Evolutionary conservation across 1,140 invertebrate species (phyloP).

Genomic region (Pseudomyrmex gracilis): DNA sequence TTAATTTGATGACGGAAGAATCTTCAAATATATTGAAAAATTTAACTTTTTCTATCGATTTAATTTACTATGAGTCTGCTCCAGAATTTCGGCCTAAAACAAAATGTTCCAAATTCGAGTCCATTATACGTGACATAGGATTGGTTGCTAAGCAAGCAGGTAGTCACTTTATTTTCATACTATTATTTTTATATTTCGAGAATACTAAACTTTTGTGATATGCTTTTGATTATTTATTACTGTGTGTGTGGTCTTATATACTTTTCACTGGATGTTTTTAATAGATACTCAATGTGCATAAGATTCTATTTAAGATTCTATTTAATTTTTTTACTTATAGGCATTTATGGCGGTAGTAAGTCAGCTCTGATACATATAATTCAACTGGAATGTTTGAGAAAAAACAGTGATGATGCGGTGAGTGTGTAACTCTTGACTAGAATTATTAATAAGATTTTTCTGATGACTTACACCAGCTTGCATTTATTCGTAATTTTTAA

Average conservation of each 20-base stretch:
- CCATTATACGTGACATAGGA: constrained; percentile 82
- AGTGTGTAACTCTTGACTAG: constrained; percentile 73
- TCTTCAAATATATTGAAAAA: not conserved
- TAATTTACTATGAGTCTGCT: constrained; percentile 60
- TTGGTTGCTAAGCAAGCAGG: constrained; percentile 86
- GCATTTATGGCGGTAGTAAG: constrained; percentile 87
- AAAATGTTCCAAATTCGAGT: constrained; percentile 82
- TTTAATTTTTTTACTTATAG: constrained; percentile 70
- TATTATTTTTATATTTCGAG: no score
- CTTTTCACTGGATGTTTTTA: constrained; percentile 2
- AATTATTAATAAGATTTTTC: constrained; percentile 77
- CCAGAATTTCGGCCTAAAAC: constrained; percentile 69
- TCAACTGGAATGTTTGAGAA: constrained; percentile 88
- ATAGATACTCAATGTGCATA: not conserved
- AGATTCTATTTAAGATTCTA: constrained; percentile 40
- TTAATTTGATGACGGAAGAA: constrained; percentile 14
- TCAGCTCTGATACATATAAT: constrained; percentile 87
- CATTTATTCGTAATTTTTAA: not conserved
- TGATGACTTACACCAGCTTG: no score
- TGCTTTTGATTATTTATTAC: not conserved
- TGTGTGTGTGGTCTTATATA: constrained; percentile 6
- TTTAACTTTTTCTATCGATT: constrained; percentile 32
- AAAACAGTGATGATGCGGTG: constrained; percentile 81
- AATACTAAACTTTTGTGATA: no score
- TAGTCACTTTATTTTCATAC: constrained; percentile 51